Base-by-base conservation (phyloP, 2,797 vertebrate species). In the Margarornis squamiger region DNA sequence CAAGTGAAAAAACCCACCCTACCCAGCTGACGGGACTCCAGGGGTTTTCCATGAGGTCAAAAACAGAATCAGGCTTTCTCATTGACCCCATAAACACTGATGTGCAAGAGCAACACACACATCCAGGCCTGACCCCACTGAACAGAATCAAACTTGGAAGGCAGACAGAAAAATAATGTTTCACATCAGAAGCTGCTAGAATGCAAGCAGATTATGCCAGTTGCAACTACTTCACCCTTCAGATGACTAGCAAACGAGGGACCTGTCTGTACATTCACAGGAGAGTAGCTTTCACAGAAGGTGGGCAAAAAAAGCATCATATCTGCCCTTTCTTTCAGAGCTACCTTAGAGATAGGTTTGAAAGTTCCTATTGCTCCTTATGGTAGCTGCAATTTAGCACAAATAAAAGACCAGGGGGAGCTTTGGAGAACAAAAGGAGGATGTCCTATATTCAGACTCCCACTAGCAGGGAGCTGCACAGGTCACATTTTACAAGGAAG, bases 371-470 rank as follows among this genome's bases (percentile, higher is more conserved):
- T 45, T 74, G 36, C 65, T 94, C 57, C 68, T 91, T 59, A 62
- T 1, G 3, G 61, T 89, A 88, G 88, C 49, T 94, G 79, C 84
- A 73, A 77, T 38, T 94, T 67, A 81, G 54, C 6, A 20, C 70
- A 90, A 92, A 81, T 85, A 79, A 66, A 93, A 72, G 80, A 88
- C 72, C 0, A 0, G 46, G 74, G 91, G 45, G 48, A 97, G 77
- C 83, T 93, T 23, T 20, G 59, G 67, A 94, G 85, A 97, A 95
- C 88, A 97, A 96, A 96, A 96, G 92, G 85, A 96, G 90, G 84
- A 94, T 95, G 96, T 86, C 81, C 86, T 96, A 93, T 93, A 93
- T 83, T 77, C 85, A 87, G 85, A 94, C 57, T 92, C 87, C 92
- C 88, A 90, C 80, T 85, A 93, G 81, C 81, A 91, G 46, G 43